Conservation (phyloP, 35 echinoderm and acorn worm genomes). For the Ptychodera flava region DNA sequence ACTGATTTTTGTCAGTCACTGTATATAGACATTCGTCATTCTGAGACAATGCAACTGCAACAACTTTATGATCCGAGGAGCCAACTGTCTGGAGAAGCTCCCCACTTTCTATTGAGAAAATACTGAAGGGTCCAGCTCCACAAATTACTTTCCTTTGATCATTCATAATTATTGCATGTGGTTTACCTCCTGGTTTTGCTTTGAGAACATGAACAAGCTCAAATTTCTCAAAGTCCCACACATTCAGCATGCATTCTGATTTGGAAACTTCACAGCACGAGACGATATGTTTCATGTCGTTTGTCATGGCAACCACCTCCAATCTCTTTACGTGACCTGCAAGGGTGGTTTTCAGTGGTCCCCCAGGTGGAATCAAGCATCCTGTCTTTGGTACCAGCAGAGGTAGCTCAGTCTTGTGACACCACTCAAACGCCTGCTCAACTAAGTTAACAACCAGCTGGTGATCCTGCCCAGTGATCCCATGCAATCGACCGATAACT, state of each 20-base stretch:
- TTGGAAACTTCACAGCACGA: constrained; percentile 47
- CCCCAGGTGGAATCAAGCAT: constrained; percentile 74
- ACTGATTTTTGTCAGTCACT: background rate
- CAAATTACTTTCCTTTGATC: background rate
- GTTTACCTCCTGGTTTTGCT: background rate
- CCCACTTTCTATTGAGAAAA: background rate
- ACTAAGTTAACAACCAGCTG: constrained; percentile 30
- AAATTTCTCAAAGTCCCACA: constrained; percentile 53
- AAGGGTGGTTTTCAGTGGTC: constrained; percentile 59
- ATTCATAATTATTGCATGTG: constrained; percentile 5
- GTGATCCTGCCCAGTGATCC: constrained; percentile 8
- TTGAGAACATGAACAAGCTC: constrained; percentile 46
- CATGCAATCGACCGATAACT: constrained; percentile 45
- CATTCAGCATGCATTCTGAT: constrained; percentile 47
- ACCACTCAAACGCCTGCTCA: constrained; percentile 44
- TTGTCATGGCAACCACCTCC: constrained; percentile 28
- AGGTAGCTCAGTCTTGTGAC: constrained; percentile 17
- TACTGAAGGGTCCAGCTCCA: background rate
- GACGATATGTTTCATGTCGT: constrained; percentile 23
- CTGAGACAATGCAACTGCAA: background rate
- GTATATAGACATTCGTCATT: background rate
- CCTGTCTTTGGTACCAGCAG: constrained; percentile 49
- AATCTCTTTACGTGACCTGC: constrained; percentile 64
- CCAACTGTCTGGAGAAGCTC: background rate
- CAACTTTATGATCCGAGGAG: background rate